Conservation (phyloP, 2,797 vertebrate genomes). For the Microchirus variegatus region DNA sequence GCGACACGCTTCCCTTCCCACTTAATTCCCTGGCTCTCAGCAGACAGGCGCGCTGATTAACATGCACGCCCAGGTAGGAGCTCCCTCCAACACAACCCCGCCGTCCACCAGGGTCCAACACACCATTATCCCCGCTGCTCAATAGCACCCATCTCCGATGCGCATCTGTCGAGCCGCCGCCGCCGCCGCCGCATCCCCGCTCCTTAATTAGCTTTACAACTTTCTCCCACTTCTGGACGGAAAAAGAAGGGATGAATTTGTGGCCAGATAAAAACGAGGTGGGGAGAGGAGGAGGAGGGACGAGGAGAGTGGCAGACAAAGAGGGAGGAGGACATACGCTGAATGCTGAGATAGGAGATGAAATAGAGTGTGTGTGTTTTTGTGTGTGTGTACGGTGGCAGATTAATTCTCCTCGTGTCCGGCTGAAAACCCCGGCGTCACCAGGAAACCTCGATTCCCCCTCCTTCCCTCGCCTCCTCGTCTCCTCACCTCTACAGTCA, state of each 20-base stretch:
- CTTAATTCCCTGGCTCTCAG: conserved; percentile 69
- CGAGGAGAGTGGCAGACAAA: conserved; percentile 21
- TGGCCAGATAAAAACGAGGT: conserved; percentile 32
- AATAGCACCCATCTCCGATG: conserved; percentile 66
- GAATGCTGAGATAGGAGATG: conserved; percentile 46
- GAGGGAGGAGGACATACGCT: conserved; percentile 42
- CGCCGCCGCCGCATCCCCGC: conserved; percentile 64
- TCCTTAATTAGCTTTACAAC: conserved; percentile 77
- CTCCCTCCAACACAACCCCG: conserved; percentile 66
- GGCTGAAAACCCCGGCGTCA: conserved; percentile 24
- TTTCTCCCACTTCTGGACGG: conserved; percentile 59
- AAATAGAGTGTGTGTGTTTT: conserved; percentile 16
- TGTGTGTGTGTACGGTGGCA: conserved; percentile 5
- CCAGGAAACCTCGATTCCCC: conserved; percentile 40
- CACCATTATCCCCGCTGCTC: conserved; percentile 72
- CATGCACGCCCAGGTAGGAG: conserved; percentile 77
- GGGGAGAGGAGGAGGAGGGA: conserved; percentile 10
- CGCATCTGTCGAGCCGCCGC: conserved; percentile 71
- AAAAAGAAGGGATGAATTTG: conserved; percentile 66
- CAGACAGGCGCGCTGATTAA: conserved; percentile 74
- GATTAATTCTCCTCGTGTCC: conserved; percentile 55
- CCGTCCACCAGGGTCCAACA: conserved; percentile 65
- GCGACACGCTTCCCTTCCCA: conserved; percentile 74
- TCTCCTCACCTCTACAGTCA: conserved; percentile 14
- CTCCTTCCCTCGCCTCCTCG: conserved; percentile 2